These are phyloP conservation scores for Julus scanicus DNA, from an alignment of 2,888 invertebrate genomes.

Conservation along the genomic window DNA sequence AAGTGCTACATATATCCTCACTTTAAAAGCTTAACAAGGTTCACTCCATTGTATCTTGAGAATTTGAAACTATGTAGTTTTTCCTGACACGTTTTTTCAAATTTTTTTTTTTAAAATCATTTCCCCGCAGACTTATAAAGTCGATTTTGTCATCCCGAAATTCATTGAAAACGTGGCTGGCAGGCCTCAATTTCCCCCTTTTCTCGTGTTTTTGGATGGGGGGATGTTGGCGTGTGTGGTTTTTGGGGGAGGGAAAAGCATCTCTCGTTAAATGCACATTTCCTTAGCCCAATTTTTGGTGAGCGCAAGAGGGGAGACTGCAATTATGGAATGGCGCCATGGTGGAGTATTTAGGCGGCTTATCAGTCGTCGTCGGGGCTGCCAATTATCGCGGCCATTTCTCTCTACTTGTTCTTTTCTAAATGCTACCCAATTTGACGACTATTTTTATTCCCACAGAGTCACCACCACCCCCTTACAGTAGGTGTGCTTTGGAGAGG, in stretches of 20 bases:
- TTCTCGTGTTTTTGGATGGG: neutral
- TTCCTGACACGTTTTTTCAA: too few species aligned
- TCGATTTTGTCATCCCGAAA: neutral
- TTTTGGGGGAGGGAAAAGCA: neutral
- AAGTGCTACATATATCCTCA: too few species aligned
- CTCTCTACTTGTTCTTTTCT: constrained; percentile 50
- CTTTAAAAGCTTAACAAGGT: too few species aligned
- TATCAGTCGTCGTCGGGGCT: constrained; percentile 53
- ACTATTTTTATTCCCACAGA: constrained; percentile 72
- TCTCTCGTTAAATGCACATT: neutral
- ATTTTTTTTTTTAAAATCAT: too few species aligned
- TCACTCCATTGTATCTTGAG: too few species aligned
- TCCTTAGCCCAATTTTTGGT: constrained; percentile 52
- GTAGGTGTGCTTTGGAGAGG: constrained; percentile 74
- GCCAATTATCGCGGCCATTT: constrained; percentile 54
- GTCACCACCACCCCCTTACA: constrained; percentile 86
- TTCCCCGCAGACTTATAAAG: neutral
- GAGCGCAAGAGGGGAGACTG: constrained; percentile 48
- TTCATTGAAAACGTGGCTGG: neutral
- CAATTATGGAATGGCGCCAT: constrained; percentile 54
- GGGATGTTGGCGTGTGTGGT: neutral
- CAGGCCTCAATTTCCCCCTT: neutral
- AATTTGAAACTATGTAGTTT: too few species aligned
- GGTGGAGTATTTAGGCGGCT: constrained; percentile 52
- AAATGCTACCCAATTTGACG: constrained; percentile 46